phyloP scores from a whole-genome alignment of 2,888 invertebrate species.

The Andrena chrysosceles region DNA sequence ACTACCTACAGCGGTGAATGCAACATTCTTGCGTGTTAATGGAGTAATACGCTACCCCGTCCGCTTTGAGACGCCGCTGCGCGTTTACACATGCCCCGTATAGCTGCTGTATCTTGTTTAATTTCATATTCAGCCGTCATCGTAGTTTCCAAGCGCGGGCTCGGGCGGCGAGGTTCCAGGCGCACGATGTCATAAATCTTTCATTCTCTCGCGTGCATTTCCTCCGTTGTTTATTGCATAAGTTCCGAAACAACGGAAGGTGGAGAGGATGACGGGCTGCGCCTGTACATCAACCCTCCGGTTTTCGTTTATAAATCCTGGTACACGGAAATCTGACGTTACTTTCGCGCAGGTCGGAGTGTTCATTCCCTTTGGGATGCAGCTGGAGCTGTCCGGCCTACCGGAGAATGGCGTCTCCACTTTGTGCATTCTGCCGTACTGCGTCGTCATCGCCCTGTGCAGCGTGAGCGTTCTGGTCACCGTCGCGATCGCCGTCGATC shows the following conservation, averaged over 20 bases:
- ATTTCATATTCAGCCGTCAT: not conserved
- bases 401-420: constrained; percentile 84
- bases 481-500: constrained; percentile 88
- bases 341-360: constrained; percentile 84
- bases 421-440: constrained; percentile 87
- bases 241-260: not conserved
- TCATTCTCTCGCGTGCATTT: constrained; percentile 11
- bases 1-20: not conserved
- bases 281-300: not conserved
- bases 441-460: constrained; percentile 87
- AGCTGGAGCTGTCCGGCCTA: constrained; percentile 86
- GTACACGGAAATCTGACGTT: constrained; percentile 10
- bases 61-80: not conserved
- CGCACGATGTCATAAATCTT: constrained; percentile 12
- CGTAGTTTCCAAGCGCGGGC: not conserved
- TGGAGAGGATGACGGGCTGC: not conserved
- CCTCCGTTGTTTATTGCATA: constrained; percentile 12
- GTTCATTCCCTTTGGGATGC: constrained; percentile 87
- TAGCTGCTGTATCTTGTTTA: not conserved
- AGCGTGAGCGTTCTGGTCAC: constrained; percentile 88
- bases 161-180: not conserved
- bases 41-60: not conserved
- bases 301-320: not conserved
- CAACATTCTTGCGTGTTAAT: not conserved
- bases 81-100: not conserved